These are phyloP conservation scores for Caenorhabditis inopinata DNA, from an alignment of 1,140 invertebrate genomes.

Conservation along the genomic window DNA sequence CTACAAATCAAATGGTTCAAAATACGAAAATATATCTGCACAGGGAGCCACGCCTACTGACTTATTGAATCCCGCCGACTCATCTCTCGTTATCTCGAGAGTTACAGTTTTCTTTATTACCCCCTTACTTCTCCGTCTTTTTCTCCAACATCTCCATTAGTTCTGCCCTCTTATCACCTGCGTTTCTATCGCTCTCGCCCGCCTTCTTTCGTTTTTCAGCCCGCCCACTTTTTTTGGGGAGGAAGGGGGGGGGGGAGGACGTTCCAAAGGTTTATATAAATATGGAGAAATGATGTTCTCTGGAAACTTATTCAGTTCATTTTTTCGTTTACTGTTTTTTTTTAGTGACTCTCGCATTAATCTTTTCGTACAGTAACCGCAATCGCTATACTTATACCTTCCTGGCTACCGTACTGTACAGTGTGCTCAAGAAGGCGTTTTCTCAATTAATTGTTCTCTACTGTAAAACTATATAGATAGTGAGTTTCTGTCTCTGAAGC, in stretches of 20 bases:
- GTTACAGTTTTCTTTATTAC: neutral
- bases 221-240: slow-evolving; percentile 25
- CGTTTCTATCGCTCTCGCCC: neutral
- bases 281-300: neutral
- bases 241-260: too few species aligned
- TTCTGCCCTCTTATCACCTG: neutral
- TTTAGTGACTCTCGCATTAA: too few species aligned
- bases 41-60: neutral
- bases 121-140: neutral
- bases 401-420: too few species aligned
- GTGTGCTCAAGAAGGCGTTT: too few species aligned
- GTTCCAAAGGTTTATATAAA: slow-evolving; percentile 11
- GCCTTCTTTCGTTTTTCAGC: neutral
- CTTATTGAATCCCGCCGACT: neutral
- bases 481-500: too few species aligned
- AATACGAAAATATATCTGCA: too few species aligned
- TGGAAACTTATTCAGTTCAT: slow-evolving; percentile 12
- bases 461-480: too few species aligned
- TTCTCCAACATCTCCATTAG: neutral
- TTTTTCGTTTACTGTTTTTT: too few species aligned
- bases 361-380: too few species aligned
- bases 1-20: too few species aligned
- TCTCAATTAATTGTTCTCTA: too few species aligned
- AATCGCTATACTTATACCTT: too few species aligned
- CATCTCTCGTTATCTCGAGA: neutral